Evolutionary conservation across 2,797 vertebrate genomes (phyloP), one percentile per base, ranked within the genome.

Genomic region (Sebastes itinus): DNA sequence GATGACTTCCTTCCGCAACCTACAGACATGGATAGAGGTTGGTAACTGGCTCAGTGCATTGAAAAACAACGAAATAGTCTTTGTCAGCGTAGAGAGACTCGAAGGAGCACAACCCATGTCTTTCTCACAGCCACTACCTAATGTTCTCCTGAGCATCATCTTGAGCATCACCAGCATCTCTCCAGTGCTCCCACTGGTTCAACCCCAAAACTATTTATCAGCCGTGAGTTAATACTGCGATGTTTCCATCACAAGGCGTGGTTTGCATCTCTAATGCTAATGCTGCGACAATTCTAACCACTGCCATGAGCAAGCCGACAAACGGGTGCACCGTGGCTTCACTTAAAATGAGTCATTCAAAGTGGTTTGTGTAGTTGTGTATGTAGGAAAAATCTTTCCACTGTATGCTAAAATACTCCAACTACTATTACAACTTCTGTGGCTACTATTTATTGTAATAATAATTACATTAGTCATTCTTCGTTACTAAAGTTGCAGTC

Each of bases 11-110:
- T 99, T 99, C 91, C 96, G 96, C 88, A 99, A 99, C 92, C 96
- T 99, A 66, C 98, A 99, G 94, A 97, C 96, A 10, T 99, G 98
- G 98, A 97, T 99, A 73, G 97, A 98, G 94, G 98, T 99, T 89
- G 95, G 97, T 94, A 95, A 96, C 16, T 42, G 13, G 5, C 16
- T 55, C 6, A n/a, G 6, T 23, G 7, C 2, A 2, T 12, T 52
- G 5, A 2, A 14, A 16, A 56, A n/a, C 22, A 68, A 52, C 46
- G 11, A 22, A 23, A 28, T 18, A 55, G 22, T 49, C 6, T 55
- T 23, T 35, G 42, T 59, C 27, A 5, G 18, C 27, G 27, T 27
- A 13, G 22, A 46, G 52, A 56, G 12, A 30, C 3, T 49, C 3
- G 11, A n/a, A n/a, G n/a, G 9, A 55, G 32, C 30, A 38, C 22